Evolutionary conservation across 1,140 invertebrate genomes (phyloP).

Genomic region (Neodiprion pinetum): DNA sequence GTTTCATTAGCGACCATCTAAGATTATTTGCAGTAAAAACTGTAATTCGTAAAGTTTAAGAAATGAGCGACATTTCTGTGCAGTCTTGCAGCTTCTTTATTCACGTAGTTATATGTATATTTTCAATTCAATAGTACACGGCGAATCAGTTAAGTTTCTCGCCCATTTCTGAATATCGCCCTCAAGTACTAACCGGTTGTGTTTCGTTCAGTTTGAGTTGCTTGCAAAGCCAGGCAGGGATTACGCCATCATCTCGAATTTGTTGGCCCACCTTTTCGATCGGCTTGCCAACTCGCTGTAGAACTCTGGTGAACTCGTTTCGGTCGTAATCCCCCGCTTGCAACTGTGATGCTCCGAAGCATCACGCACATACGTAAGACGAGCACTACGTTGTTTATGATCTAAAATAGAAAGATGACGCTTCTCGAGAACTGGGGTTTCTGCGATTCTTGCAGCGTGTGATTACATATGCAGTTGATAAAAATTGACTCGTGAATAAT

Average conservation of each 20-base stretch:
- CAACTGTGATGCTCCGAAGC: not conserved
- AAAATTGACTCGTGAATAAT: too few relatives aligned
- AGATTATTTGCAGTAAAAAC: too few relatives aligned
- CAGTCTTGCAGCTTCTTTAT: too few relatives aligned
- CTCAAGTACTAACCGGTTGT: not conserved
- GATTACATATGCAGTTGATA: too few relatives aligned
- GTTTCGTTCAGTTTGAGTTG: not conserved
- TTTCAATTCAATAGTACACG: too few relatives aligned
- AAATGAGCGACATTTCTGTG: too few relatives aligned
- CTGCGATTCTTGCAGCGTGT: not conserved
- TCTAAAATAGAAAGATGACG: not conserved
- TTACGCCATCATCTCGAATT: not conserved
- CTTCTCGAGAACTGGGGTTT: not conserved
- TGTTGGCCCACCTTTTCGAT: slow-evolving; percentile 10
- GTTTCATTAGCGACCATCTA: too few relatives aligned
- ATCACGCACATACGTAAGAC: not conserved
- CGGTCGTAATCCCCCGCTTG: not conserved
- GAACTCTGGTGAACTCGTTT: not conserved
- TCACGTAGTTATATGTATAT: too few relatives aligned
- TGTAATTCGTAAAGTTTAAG: too few relatives aligned
- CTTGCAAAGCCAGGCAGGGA: slow-evolving; percentile 5
- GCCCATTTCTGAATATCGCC: not conserved
- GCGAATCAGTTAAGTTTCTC: not conserved
- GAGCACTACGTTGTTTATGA: not conserved
- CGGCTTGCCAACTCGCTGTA: not conserved